Evolutionary conservation across 2,888 invertebrate species (phyloP), one percentile per base, ranked within the genome.

Genomic region (Zhuqinia jingwanae): DNA sequence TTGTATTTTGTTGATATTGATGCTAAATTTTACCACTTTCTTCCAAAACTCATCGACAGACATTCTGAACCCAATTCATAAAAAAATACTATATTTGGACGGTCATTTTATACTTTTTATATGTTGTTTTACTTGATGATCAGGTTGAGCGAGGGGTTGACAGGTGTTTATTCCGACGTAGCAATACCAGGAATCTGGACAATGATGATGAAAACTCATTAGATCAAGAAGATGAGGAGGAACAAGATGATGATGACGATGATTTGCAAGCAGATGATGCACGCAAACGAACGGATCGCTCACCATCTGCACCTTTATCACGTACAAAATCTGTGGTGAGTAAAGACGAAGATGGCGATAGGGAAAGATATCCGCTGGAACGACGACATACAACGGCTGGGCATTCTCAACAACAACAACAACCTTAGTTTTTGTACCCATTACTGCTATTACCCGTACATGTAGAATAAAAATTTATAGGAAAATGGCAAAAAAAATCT

Each of bases 271-370:
- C 11, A n/a, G 25, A 36, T 17, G 42, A 22, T 17, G 42, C 17
- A 68, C 22, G 17, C 11, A 36, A 10, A 20, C 73, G 42, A 56
- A 30, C 20, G 42, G 73, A 70, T 13, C 85, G 88, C 17, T 88
- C 85, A 25, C 88, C 88, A 17, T 88, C 88, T 65, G 85, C 83
- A 11, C 88, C 88, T 60, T 73, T 85, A 25, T 75, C 85, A 6
- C 68, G 77, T 0, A 56, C 70, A 53, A 80, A 45, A 30, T 76
- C 76, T 25, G 70, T 70, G 42, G 30, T 56, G 17, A 68, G 11
- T 15, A 36, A 15, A 15, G 75, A 45, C 45, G 78, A 15, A 22
- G 50, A 45, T 15, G 50, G 58, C 30, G 36, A 77, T 47, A 22
- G 15, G n/a, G 17, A 77, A 10, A 79, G 79, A 63, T 75, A 36